These are phyloP conservation scores for Carposina sasakii DNA, from an alignment of 1,140 invertebrate genomes.

Conservation along the genomic window DNA sequence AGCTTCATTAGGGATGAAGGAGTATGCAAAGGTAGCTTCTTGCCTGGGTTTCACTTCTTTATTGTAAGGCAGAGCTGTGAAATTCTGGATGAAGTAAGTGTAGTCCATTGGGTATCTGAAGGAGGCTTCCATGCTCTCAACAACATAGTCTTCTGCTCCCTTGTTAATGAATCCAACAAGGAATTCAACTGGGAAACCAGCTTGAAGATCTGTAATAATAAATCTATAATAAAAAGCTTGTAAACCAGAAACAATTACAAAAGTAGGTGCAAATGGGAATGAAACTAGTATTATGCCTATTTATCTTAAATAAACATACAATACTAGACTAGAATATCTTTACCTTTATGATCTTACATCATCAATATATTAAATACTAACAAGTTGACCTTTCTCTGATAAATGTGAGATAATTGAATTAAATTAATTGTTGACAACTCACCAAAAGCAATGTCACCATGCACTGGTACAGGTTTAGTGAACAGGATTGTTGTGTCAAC, in stretches of 20 bases:
- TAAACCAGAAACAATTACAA: no score
- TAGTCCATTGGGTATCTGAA: conserved; percentile 99
- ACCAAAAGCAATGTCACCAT: conserved; percentile 76
- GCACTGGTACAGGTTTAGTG: conserved; percentile 82
- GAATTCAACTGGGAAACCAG: conserved; percentile 94
- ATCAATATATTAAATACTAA: no score
- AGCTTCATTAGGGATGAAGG: conserved; percentile 94
- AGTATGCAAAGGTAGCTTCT: conserved; percentile 96
- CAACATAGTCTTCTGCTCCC: conserved; percentile 90
- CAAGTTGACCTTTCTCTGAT: no score
- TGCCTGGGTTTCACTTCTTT: conserved; percentile 90
- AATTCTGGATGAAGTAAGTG: conserved; percentile 98
- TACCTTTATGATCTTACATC: no score
- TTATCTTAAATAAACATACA: no score
- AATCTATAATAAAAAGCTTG: no score
- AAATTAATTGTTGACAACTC: no score
- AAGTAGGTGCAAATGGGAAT: no score
- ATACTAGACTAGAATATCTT: no score
- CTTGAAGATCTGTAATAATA: conserved; percentile 87
- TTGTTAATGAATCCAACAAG: conserved; percentile 97
- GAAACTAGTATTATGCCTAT: no score
- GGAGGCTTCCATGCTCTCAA: conserved; percentile 96
- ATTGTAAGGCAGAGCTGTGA: conserved; percentile 93
- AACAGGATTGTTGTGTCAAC: conserved; percentile 94
- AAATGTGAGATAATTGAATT: no score